Evolutionary conservation across 2,113 vertebrate genomes (phyloP).

Genomic region (Ctenomys sociabilis): DNA sequence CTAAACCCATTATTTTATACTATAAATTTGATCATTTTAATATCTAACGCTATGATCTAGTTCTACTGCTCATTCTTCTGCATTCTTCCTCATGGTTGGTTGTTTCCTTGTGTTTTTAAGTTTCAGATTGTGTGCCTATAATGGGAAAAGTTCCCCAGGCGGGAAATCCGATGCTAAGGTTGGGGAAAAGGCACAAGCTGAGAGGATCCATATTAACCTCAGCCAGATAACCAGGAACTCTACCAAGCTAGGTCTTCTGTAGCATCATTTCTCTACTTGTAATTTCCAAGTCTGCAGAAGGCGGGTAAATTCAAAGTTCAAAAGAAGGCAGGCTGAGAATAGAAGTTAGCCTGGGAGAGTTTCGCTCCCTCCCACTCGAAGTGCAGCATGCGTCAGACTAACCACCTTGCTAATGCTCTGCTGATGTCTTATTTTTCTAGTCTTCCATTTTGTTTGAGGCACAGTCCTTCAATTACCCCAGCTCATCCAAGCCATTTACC

Average conservation of each 20-base stretch:
- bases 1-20: background rate
- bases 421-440: background rate
- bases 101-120: background rate
- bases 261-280: background rate
- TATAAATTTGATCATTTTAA: background rate
- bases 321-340: background rate
- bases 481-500: background rate
- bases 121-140: background rate
- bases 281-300: background rate
- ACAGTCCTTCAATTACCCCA: background rate
- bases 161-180: background rate
- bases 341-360: background rate
- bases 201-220: background rate
- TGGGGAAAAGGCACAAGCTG: background rate
- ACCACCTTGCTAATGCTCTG: background rate
- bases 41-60: background rate
- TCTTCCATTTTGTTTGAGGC: background rate
- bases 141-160: background rate
- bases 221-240: background rate
- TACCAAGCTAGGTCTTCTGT: background rate
- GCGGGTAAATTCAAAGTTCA: constrained; percentile 10
- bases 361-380: background rate
- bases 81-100: background rate
- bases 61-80: background rate
- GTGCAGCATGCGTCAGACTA: background rate